A percentile compares a stretch with the other conserved stretches of the same genome.
Evolutionary conservation across 2,888 invertebrate genomes (phyloP).

Genomic region (Oasisia sp.): DNA sequence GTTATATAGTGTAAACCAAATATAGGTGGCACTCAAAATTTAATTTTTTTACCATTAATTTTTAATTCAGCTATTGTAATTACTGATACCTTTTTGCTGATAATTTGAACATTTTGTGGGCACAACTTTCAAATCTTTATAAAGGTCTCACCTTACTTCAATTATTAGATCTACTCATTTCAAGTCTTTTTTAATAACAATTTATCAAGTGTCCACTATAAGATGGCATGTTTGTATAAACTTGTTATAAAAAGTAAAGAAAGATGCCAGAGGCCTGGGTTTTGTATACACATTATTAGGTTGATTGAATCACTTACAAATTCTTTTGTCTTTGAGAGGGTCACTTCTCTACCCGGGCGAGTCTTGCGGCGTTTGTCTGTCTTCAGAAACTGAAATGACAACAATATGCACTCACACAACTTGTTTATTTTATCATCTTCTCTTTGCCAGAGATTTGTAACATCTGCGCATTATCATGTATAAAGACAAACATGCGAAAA

Average conservation of each 20-base stretch:
- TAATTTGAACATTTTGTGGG: no score
- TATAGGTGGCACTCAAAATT: no score
- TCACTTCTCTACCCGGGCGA: conserved; percentile 78
- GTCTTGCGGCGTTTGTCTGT: conserved; percentile 71
- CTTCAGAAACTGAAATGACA: conserved; percentile 75
- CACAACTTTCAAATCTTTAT: no score
- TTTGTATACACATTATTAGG: neutral
- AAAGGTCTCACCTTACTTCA: no score
- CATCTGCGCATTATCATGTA: no score
- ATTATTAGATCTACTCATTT: no score
- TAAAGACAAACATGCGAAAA: neutral
- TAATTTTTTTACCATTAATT: no score
- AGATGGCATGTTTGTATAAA: no score
- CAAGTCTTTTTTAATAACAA: no score
- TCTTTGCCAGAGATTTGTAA: no score
- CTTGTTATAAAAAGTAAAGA: neutral
- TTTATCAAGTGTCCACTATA: no score
- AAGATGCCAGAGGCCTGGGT: conserved; percentile 21
- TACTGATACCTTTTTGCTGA: neutral
- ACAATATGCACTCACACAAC: neutral
- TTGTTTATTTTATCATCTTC: neutral
- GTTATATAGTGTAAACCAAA: neutral
- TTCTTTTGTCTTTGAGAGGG: conserved; percentile 96
- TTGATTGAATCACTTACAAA: conserved; percentile 72
- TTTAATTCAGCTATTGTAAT: no score